Conservation (phyloP, 2,113 vertebrate species). For the Shinisaurus crocodilurus region DNA sequence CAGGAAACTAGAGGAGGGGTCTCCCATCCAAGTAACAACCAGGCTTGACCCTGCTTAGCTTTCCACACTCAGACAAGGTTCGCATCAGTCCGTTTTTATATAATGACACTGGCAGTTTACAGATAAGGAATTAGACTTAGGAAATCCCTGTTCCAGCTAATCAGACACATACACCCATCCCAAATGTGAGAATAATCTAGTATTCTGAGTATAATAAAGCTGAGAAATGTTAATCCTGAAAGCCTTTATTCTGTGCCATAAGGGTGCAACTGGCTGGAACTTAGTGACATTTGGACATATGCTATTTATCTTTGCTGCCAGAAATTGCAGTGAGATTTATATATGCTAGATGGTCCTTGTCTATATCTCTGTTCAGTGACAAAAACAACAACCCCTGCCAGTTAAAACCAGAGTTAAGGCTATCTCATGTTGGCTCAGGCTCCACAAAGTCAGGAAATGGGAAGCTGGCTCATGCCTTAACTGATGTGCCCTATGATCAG, state of each 20-base stretch:
- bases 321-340: background rate
- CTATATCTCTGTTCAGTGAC: background rate
- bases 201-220: background rate
- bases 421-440: too few species aligned
- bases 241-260: background rate
- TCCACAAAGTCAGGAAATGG: too few species aligned
- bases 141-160: background rate
- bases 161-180: background rate
- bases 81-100: background rate
- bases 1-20: too few species aligned
- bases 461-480: too few species aligned
- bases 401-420: too few species aligned
- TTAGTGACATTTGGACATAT: rapidly evolving
- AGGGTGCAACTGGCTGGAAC: background rate
- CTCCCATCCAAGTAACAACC: too few species aligned
- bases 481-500: too few species aligned
- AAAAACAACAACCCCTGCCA: too few species aligned
- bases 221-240: background rate
- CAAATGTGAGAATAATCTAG: background rate
- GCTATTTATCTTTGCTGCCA: background rate
- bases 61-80: too few species aligned
- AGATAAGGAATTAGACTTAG: background rate
- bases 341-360: background rate
- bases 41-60: too few species aligned
- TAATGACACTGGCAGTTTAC: background rate